phyloP scores from a whole-genome alignment of 1,140 invertebrate genomes.

The Heliconius melpomene region DNA sequence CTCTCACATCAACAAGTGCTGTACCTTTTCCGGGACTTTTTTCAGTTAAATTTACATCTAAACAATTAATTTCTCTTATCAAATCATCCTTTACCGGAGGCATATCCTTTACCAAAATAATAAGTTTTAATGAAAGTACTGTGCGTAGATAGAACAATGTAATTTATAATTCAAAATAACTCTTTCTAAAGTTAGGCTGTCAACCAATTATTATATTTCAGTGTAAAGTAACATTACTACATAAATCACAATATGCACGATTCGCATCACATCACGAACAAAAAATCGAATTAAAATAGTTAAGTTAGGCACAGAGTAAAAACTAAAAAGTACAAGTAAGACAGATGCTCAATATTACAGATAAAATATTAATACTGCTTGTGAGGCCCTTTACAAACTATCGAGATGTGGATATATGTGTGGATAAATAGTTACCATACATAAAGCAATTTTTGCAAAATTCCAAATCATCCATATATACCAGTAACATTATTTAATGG shows the following conservation, averaged over 20 bases:
- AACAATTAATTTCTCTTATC: slow-evolving; percentile 76
- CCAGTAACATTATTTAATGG: no score
- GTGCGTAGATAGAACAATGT: not conserved
- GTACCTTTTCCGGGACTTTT: slow-evolving; percentile 75
- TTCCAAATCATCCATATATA: no score
- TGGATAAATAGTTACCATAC: no score
- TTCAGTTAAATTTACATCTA: slow-evolving; percentile 75
- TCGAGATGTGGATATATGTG: no score
- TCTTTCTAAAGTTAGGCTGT: not conserved
- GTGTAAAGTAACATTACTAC: slow-evolving; percentile 19
- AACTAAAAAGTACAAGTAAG: not conserved
- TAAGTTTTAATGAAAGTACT: slow-evolving; percentile 1
- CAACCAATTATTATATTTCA: slow-evolving; percentile 14
- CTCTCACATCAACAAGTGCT: slow-evolving; percentile 77
- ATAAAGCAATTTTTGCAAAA: no score
- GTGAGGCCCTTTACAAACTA: not conserved
- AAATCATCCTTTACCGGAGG: slow-evolving; percentile 79
- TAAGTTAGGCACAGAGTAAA: not conserved
- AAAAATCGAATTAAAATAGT: slow-evolving; percentile 37
- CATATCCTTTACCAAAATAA: slow-evolving; percentile 63
- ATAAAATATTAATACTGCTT: not conserved
- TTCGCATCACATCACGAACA: slow-evolving; percentile 36
- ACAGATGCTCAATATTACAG: not conserved
- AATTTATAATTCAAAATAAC: not conserved
- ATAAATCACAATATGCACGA: slow-evolving; percentile 30